phyloP scores from a whole-genome alignment of 2,888 invertebrate genomes.

The Watsonalla cultraria region DNA sequence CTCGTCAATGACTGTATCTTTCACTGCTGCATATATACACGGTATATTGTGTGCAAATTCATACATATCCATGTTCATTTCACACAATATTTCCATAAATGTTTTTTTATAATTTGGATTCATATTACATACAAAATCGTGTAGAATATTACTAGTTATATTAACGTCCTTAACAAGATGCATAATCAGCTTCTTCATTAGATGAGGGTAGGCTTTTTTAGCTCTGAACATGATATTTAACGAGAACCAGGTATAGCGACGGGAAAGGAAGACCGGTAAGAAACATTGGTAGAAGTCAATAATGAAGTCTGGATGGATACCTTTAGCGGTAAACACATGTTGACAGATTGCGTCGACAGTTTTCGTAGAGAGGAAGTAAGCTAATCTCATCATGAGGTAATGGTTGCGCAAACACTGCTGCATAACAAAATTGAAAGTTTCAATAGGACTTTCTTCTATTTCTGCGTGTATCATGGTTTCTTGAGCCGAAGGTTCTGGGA shows the following conservation, averaged over 20 bases:
- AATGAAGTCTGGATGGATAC: not conserved
- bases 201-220: not conserved
- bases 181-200: not conserved
- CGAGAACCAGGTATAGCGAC: conserved; percentile 3
- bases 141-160: not conserved
- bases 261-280: not conserved
- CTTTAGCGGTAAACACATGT: not conserved
- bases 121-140: not conserved
- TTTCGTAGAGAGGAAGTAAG: not conserved
- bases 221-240: conserved; percentile 3
- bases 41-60: not conserved
- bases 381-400: not conserved
- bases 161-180: not conserved
- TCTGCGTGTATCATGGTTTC: not conserved
- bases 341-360: conserved; percentile 1
- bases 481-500: not conserved
- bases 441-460: not conserved
- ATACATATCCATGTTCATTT: not conserved
- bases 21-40: not conserved
- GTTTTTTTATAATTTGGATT: not conserved
- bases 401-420: not conserved
- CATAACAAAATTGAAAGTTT: not conserved
- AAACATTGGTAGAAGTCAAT: conserved; percentile 1
- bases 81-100: not conserved
- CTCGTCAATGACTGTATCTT: not conserved